phyloP scores from a whole-genome alignment of 2,888 invertebrate genomes.

The Agonopterix subpropinquella region DNA sequence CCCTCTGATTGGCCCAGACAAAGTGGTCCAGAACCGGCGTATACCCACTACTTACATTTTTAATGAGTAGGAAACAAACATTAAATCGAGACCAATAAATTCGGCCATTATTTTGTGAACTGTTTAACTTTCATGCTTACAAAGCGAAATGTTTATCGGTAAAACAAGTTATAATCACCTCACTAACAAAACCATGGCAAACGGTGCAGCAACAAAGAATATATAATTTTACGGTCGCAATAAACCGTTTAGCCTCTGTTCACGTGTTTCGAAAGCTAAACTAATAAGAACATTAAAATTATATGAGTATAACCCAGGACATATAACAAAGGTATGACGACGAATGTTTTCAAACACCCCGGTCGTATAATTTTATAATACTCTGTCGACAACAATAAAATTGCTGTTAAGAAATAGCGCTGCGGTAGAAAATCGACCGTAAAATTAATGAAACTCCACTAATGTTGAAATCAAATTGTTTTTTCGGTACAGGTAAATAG shows the following conservation, averaged over 20 bases:
- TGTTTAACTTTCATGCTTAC: too few species aligned
- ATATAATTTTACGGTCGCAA: conserved; percentile 36
- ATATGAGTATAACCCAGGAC: conserved; percentile 45
- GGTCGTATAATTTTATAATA: conserved; percentile 60
- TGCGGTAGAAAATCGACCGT: not conserved
- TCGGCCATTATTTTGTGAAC: too few species aligned
- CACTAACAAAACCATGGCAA: conserved; percentile 17
- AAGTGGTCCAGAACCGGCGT: too few species aligned
- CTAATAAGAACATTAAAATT: conserved; percentile 64
- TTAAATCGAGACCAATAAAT: not conserved
- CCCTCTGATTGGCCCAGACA: too few species aligned
- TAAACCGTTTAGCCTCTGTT: conserved; percentile 51
- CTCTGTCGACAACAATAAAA: conserved; percentile 29
- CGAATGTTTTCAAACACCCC: conserved; percentile 59
- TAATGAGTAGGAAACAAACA: not conserved
- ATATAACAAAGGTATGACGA: conserved; percentile 48
- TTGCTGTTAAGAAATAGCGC: conserved; percentile 7
- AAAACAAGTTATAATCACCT: conserved; percentile 10
- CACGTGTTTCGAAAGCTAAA: conserved; percentile 53
- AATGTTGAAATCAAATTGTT: conserved; percentile 4
- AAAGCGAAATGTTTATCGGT: too few species aligned
- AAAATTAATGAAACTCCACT: not conserved
- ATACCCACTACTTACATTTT: too few species aligned
- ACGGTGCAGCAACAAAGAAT: conserved; percentile 19
- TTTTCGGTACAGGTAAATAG: conserved; percentile 7